Percentiles rank a stretch among this genome's conserved stretches.
Evolutionary conservation across 2,113 vertebrate species (phyloP).

Genomic region (Falco punctatus): DNA sequence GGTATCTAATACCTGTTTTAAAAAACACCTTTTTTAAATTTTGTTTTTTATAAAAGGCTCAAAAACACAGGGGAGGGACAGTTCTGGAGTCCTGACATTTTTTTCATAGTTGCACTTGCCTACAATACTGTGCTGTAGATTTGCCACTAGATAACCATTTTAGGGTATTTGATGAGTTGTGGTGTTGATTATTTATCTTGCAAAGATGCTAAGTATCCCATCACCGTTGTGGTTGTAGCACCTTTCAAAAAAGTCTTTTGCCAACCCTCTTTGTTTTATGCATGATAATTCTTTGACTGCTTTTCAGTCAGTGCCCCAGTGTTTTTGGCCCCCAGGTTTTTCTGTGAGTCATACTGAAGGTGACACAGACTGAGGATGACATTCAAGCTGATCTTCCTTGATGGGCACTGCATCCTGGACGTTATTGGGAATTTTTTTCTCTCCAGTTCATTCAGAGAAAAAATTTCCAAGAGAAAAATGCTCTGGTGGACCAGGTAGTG

Average conservation of each 20-base stretch:
- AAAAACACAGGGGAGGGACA: not conserved
- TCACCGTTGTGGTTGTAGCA: not conserved
- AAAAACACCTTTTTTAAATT: not conserved
- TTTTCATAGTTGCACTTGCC: not conserved
- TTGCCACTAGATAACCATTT: not conserved
- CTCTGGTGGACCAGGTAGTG: not conserved
- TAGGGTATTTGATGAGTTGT: not conserved
- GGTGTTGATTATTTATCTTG: not conserved
- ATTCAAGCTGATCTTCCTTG: not conserved
- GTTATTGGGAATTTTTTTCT: not conserved
- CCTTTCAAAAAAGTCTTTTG: not conserved
- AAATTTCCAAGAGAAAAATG: not conserved
- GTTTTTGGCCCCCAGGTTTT: not conserved
- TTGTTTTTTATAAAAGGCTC: not conserved
- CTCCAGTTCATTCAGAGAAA: not conserved
- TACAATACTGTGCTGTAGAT: not conserved
- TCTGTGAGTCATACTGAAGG: not conserved
- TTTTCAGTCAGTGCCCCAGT: not conserved
- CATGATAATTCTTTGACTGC: not conserved
- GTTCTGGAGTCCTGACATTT: not conserved
- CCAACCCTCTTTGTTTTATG: not conserved
- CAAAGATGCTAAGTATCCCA: not conserved
- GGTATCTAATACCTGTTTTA: not conserved
- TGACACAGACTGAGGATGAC: not conserved
- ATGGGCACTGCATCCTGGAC: not conserved